Percentiles rank a stretch among this genome's conserved stretches.
phyloP scores from a whole-genome alignment of 2,888 invertebrate species.

The Drosophila mayaguana region DNA sequence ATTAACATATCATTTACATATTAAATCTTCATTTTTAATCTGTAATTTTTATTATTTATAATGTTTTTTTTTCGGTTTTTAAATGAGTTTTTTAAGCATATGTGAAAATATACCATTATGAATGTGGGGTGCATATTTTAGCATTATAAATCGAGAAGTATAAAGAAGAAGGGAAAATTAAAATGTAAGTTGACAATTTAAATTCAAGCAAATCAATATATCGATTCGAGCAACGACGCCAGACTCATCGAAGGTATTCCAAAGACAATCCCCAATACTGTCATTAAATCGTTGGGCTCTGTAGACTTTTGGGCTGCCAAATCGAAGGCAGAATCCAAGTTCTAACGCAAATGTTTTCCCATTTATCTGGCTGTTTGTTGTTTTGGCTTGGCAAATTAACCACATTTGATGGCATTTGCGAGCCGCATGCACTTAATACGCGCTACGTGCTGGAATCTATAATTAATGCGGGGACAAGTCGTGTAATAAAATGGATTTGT shows the following conservation, averaged over 20 bases:
- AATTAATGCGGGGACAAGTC: slow-evolving; percentile 53
- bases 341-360: slow-evolving; percentile 21
- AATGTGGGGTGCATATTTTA: background rate
- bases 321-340: slow-evolving; percentile 26
- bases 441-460: slow-evolving; percentile 60
- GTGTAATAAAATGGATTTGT: slow-evolving; percentile 58
- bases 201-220: background rate
- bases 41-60: slow-evolving; percentile 1
- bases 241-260: too few relatives aligned
- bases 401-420: slow-evolving; percentile 35
- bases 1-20: slow-evolving; percentile 3
- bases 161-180: background rate
- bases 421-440: slow-evolving; percentile 48
- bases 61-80: background rate
- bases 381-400: slow-evolving; percentile 49
- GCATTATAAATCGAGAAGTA: background rate
- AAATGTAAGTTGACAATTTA: background rate
- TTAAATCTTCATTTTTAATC: slow-evolving; percentile 27
- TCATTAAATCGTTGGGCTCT: slow-evolving; percentile 14
- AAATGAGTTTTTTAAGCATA: slow-evolving; percentile 4
- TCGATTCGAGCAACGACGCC: background rate
- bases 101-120: background rate
- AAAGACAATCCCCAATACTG: background rate
- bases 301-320: slow-evolving; percentile 16
- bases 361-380: slow-evolving; percentile 15